Evolutionary conservation across 2,888 invertebrate species (phyloP).

Genomic region (Maniola hyperantus): DNA sequence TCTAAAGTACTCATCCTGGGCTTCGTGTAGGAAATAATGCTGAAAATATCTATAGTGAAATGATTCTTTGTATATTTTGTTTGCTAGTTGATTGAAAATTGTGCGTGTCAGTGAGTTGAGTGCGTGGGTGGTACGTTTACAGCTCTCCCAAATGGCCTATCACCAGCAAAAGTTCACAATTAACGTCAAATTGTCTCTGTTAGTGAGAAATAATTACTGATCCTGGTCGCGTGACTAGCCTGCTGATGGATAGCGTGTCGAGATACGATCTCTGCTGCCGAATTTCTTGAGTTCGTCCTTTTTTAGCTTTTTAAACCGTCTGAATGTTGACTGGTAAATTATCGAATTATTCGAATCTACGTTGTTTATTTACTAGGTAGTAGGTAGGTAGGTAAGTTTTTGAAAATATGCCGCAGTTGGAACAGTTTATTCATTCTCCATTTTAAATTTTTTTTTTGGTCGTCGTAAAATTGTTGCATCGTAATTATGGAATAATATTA

Average conservation of each 20-base stretch:
- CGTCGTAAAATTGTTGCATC: too few species aligned
- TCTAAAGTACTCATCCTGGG: too few species aligned
- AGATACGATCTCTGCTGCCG: slow-evolving; percentile 74
- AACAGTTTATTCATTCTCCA: too few species aligned
- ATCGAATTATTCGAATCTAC: slow-evolving; percentile 65
- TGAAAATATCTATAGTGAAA: too few species aligned
- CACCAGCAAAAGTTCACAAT: slow-evolving; percentile 54
- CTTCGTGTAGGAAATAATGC: too few species aligned
- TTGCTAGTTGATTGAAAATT: background rate
- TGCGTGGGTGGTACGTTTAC: slow-evolving; percentile 7
- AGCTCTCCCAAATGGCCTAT: slow-evolving; percentile 27
- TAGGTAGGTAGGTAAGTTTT: background rate
- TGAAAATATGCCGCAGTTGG: too few species aligned
- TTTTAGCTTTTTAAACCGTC: slow-evolving; percentile 61
- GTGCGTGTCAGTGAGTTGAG: background rate
- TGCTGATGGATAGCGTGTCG: slow-evolving; percentile 74
- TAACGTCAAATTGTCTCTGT: slow-evolving; percentile 65
- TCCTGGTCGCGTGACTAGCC: slow-evolving; percentile 66
- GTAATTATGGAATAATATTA: too few species aligned
- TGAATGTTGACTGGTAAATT: slow-evolving; percentile 64
- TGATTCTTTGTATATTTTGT: too few species aligned
- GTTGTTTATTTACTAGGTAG: slow-evolving; percentile 74
- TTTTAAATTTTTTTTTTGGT: background rate
- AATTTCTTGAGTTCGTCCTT: slow-evolving; percentile 75
- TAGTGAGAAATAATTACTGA: slow-evolving; percentile 65